phyloP scores from a whole-genome alignment of 1,140 invertebrate genomes.

The Diachasmimorpha longicaudata region DNA sequence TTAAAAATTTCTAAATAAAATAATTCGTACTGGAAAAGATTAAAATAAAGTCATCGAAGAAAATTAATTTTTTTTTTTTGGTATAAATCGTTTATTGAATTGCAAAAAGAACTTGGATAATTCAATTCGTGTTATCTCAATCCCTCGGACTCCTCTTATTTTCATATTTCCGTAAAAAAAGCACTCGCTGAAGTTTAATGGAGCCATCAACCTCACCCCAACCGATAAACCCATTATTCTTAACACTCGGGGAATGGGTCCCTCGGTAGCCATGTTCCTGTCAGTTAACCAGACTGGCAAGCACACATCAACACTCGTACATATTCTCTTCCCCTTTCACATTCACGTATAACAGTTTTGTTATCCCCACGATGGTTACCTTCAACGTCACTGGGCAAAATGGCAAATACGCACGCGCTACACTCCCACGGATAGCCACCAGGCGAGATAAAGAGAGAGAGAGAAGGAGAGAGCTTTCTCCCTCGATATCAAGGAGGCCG shows the following conservation, averaged over 20 bases:
- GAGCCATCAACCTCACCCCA: slow-evolving; percentile 22
- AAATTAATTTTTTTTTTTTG: no score
- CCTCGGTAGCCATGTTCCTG: slow-evolving; percentile 44
- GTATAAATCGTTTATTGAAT: no score
- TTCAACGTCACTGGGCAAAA: not conserved
- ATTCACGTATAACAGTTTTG: slow-evolving; percentile 13
- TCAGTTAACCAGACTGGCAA: slow-evolving; percentile 26
- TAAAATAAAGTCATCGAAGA: no score
- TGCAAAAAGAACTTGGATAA: not conserved
- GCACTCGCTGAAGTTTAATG: slow-evolving; percentile 42
- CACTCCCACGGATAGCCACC: not conserved
- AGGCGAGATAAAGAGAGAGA: no score
- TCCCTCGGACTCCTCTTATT: not conserved
- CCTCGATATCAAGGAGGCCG: slow-evolving; percentile 13
- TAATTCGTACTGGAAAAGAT: no score
- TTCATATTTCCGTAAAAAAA: not conserved
- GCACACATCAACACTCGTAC: slow-evolving; percentile 3
- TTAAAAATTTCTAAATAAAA: no score
- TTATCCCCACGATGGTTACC: slow-evolving; percentile 1
- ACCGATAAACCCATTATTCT: slow-evolving; percentile 9
- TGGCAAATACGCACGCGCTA: slow-evolving; percentile 14
- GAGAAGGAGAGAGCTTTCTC: not conserved
- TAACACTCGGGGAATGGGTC: slow-evolving; percentile 7
- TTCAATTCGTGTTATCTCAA: not conserved
- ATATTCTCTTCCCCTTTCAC: not conserved